Evolutionary conservation across 2,888 invertebrate species (phyloP).

Genomic region (Macaria liturata): DNA sequence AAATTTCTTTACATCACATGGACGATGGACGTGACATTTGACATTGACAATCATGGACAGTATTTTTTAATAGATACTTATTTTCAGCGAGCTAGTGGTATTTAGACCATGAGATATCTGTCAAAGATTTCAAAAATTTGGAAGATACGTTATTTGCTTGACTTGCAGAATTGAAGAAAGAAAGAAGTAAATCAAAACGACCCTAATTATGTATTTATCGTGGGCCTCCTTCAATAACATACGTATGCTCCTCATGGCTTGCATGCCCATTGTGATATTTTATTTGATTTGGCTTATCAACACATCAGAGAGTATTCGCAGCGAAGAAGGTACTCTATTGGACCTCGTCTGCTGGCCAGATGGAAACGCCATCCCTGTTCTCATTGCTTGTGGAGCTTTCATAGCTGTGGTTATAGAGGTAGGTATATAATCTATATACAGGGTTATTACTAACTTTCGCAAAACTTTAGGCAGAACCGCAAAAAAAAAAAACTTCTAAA

Average conservation of each 20-base stretch:
- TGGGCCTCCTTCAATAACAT: constrained; percentile 78
- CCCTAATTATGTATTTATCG: constrained; percentile 54
- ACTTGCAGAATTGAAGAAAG: too few species aligned
- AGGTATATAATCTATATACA: too few species aligned
- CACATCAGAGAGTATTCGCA: constrained; percentile 72
- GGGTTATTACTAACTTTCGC: too few species aligned
- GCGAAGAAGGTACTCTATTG: constrained; percentile 71
- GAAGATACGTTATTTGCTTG: too few species aligned
- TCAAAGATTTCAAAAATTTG: too few species aligned
- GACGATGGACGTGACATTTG: background rate
- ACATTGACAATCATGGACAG: background rate
- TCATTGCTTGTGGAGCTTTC: constrained; percentile 67
- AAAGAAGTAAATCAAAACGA: too few species aligned
- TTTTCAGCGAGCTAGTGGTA: too few species aligned
- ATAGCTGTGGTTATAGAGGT: constrained; percentile 75
- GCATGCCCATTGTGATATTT: constrained; percentile 74
- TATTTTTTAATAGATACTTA: too few species aligned
- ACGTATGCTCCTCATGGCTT: constrained; percentile 73
- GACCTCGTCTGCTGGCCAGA: constrained; percentile 78
- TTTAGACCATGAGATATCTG: too few species aligned
- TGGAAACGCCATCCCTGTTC: constrained; percentile 75
- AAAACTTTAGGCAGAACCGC: too few species aligned
- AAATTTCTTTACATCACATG: background rate
- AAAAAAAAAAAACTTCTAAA: too few species aligned
- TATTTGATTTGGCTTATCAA: constrained; percentile 75